Evolutionary conservation across 2,113 vertebrate genomes (phyloP).

Genomic region (Lutjanus erythropterus): DNA sequence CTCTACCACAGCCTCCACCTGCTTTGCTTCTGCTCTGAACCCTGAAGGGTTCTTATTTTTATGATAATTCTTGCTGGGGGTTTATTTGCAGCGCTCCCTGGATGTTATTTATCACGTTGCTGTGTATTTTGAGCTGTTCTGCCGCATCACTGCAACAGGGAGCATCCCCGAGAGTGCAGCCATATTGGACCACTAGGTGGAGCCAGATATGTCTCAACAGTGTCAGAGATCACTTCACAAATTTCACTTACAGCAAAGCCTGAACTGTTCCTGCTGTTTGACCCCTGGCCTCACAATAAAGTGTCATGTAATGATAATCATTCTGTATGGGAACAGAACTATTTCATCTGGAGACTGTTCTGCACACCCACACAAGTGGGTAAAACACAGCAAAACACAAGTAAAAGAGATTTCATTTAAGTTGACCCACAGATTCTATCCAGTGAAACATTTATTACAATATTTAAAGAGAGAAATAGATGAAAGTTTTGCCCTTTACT

Average conservation of each 20-base stretch:
- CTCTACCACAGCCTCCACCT: not conserved
- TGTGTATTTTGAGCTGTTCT: not conserved
- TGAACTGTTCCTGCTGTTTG: not conserved
- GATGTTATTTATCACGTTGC: constrained; percentile 3
- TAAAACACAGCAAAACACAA: too few relatives aligned
- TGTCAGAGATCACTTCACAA: not conserved
- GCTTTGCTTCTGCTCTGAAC: not conserved
- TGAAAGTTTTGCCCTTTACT: too few relatives aligned
- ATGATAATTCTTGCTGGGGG: not conserved
- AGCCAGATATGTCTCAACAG: not conserved
- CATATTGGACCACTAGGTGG: constrained; percentile 1
- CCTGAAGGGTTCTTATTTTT: not conserved
- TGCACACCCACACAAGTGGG: constrained; percentile 8
- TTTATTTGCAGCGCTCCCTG: not conserved
- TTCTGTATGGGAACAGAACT: not conserved
- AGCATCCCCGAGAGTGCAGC: not conserved
- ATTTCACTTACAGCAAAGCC: not conserved
- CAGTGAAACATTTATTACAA: too few relatives aligned
- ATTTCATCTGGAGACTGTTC: not conserved
- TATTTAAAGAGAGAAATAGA: too few relatives aligned
- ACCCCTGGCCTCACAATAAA: too few relatives aligned
- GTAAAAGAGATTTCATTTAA: too few relatives aligned
- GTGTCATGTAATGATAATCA: not conserved
- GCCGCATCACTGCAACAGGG: not conserved
- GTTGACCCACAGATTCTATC: too few relatives aligned